Evolutionary conservation across 2,888 invertebrate species (phyloP).

Genomic region (Heliconius ethilla): DNA sequence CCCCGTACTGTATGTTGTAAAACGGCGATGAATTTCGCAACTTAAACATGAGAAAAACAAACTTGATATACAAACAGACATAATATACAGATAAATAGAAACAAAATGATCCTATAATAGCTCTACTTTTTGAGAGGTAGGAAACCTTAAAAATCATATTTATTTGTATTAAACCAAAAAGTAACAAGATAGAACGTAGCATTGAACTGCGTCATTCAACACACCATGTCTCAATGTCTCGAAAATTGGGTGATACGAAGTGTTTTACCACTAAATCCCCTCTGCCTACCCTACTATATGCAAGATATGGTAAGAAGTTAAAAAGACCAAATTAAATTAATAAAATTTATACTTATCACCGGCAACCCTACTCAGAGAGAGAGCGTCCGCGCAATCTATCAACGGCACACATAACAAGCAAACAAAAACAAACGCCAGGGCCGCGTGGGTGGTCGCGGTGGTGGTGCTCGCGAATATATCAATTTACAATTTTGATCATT

Average conservation of each 20-base stretch:
- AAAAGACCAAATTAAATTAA: not conserved
- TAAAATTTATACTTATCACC: not conserved
- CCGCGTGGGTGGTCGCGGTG: conserved; percentile 64
- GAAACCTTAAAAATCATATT: too few species aligned
- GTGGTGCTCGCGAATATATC: conserved; percentile 71
- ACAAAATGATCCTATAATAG: too few species aligned
- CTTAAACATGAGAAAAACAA: too few species aligned
- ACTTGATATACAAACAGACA: too few species aligned
- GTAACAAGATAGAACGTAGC: not conserved
- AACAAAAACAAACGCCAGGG: conserved; percentile 55
- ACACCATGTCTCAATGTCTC: not conserved
- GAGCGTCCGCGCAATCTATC: conserved; percentile 63
- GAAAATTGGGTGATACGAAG: not conserved
- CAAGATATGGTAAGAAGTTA: not conserved
- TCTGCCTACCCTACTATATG: not conserved
- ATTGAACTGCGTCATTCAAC: not conserved
- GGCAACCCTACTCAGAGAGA: conserved; percentile 68
- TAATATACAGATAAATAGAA: too few species aligned
- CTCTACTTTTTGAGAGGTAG: too few species aligned
- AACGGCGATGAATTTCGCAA: too few species aligned
- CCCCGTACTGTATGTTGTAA: too few species aligned
- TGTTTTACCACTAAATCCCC: not conserved
- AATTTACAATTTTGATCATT: conserved; percentile 65
- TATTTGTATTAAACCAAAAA: too few species aligned
- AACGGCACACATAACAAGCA: conserved; percentile 48